Evolutionary conservation across 2,888 invertebrate genomes (phyloP).

Genomic region (Cotesia congregata): DNA sequence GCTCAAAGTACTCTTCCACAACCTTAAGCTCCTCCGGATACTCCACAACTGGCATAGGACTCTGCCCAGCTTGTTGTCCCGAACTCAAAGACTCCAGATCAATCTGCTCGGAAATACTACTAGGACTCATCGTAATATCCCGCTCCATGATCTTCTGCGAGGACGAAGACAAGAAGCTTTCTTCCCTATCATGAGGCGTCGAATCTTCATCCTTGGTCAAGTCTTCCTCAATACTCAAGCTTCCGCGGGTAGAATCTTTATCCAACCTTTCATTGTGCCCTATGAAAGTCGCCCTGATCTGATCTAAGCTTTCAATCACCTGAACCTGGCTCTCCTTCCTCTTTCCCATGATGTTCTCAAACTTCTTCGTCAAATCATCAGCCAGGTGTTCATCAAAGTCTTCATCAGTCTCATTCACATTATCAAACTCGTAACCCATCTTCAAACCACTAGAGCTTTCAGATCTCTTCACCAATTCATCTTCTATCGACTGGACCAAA

Average conservation of each 20-base stretch:
- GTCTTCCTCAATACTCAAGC: conserved; percentile 63
- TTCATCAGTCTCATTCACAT: conserved; percentile 45
- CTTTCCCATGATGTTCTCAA: conserved; percentile 57
- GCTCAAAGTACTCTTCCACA: conserved; percentile 39
- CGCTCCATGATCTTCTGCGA: conserved; percentile 57
- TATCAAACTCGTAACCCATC: conserved; percentile 40
- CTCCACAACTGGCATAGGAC: conserved; percentile 2
- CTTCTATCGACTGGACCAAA: conserved; percentile 63
- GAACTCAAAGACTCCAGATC: conserved; percentile 58
- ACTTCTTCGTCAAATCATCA: conserved; percentile 62
- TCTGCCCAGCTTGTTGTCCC: conserved; percentile 30
- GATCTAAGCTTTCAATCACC: conserved; percentile 46
- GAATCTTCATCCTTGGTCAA: conserved; percentile 64
- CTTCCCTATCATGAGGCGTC: conserved; percentile 57
- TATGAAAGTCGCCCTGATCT: conserved; percentile 33
- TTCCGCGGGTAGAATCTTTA: conserved; percentile 56
- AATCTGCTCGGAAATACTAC: conserved; percentile 64
- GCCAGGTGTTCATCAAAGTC: conserved; percentile 60
- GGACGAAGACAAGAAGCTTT: conserved; percentile 56
- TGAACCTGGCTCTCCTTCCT: conserved; percentile 45
- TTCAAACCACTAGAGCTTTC: conserved; percentile 47
- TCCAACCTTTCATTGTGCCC: conserved; percentile 54
- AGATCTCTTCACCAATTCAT: conserved; percentile 59
- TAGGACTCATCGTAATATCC: conserved; percentile 64
- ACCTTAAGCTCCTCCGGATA: conserved; percentile 40